Evolutionary conservation across 2,113 vertebrate genomes (phyloP), one percentile per base, ranked within the genome.

Genomic region (Puntigrus tetrazona): DNA sequence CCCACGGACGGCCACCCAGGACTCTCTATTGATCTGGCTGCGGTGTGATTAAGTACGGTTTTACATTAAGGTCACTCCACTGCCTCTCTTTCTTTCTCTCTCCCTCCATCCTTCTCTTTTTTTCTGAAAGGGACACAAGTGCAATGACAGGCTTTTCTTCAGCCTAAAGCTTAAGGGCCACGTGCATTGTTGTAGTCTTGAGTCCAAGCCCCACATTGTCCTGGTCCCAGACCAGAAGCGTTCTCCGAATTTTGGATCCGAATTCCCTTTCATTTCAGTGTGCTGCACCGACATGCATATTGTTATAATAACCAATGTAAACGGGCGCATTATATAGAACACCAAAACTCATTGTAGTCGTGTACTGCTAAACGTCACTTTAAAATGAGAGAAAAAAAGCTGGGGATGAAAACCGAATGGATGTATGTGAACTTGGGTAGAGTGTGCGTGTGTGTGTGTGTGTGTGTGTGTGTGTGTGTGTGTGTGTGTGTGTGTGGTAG

Each of bases 31-130:
- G 87, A 91, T 91, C 86, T 83, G 86, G 88, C 88, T 89, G 86
- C 81, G 77, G 83, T 65, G 80, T 87, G 89, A 90, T 91, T 90
- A 90, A 89, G 86, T 88, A 85, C 76, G 85, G 84, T 86, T 91
- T 91, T 89, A 87, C 87, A 84, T 50, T 79, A 89, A 90, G 43
- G 31, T 81, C 85, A 86, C 36, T 80, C 36, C 7, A 63, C 73
- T 59, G 78, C 79, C 87, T 86, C 82, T 84, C 78, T 57, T 36
- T 67, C 45, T 13, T 20, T 36, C 34, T 78, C 73, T 78, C 52
- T 80, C 72, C 36, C 84, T 88, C 86, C 78, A 79, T 78, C 77
- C 47, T 57, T 84, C 78, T 59, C 55, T 72, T 41, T 65, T n/a
- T 67, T 50, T 76, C 27, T 67, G 38, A 20, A 67, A 61, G 76